Percentiles rank a stretch among this genome's conserved stretches.
phyloP scores from a whole-genome alignment of 53 echinoderm and acorn worm species.

The Actinopyga echinites region DNA sequence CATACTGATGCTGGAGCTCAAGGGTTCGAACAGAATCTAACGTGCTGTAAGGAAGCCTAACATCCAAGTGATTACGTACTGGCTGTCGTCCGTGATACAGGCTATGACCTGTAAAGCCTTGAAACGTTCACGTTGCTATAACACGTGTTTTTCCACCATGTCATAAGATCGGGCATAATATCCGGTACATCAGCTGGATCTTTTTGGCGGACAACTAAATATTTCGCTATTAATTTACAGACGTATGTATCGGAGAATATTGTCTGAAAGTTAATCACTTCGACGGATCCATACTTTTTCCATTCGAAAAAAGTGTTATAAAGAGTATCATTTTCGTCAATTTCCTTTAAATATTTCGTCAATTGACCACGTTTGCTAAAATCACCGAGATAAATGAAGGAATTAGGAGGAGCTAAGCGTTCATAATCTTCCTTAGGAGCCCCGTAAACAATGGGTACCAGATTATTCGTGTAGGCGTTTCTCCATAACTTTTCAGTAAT shows the following conservation, averaged over 20 bases:
- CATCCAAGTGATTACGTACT: too few species aligned
- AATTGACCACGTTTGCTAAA: constrained; percentile 31
- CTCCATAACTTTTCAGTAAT: constrained; percentile 82
- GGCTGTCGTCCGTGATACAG: too few species aligned
- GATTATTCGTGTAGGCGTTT: constrained; percentile 40
- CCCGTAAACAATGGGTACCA: constrained; percentile 76
- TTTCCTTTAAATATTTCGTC: constrained; percentile 32
- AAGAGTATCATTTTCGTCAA: constrained; percentile 51
- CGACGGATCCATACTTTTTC: constrained; percentile 51
- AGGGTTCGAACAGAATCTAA: too few species aligned
- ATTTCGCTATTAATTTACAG: constrained; percentile 10
- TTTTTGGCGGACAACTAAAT: neutral
- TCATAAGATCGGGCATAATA: constrained; percentile 19
- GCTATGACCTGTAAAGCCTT: neutral
- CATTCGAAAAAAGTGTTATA: constrained; percentile 69
- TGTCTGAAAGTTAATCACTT: constrained; percentile 32
- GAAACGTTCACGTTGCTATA: neutral
- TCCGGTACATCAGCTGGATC: constrained; percentile 11
- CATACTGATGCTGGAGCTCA: too few species aligned
- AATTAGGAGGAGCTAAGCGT: constrained; percentile 65
- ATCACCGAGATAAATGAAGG: constrained; percentile 69
- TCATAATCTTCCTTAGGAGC: constrained; percentile 67
- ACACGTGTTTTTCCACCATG: constrained; percentile 26
- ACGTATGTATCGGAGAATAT: constrained; percentile 25
- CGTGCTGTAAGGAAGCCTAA: too few species aligned